These are phyloP conservation scores for Cantharis lateralis DNA, from an alignment of 2,888 invertebrate genomes.

Conservation along the genomic window DNA sequence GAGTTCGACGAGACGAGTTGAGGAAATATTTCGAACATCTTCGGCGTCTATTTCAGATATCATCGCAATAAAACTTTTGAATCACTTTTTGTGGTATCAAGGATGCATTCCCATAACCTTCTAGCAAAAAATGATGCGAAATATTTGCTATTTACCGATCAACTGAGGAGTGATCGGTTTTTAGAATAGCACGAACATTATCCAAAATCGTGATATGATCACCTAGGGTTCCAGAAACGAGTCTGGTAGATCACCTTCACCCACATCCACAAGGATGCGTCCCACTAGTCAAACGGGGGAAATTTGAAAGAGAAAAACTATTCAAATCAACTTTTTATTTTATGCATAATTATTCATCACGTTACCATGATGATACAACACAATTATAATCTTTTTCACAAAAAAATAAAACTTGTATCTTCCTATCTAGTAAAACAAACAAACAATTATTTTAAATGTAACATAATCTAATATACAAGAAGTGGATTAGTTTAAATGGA, in stretches of 20 bases:
- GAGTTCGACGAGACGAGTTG: conserved; percentile 58
- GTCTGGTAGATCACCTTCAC: conserved; percentile 24
- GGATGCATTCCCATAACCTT: conserved; percentile 46
- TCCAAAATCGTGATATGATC: conserved; percentile 10
- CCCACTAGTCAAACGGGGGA: conserved; percentile 7
- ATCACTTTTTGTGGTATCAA: conserved; percentile 47
- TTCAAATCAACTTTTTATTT: conserved; percentile 14
- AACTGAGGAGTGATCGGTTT: neutral
- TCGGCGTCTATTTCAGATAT: conserved; percentile 48
- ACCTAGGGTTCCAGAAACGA: conserved; percentile 9
- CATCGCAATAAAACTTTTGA: conserved; percentile 43
- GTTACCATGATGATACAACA: conserved; percentile 10
- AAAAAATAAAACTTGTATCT: neutral
- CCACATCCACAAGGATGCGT: conserved; percentile 30
- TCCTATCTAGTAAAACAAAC: neutral
- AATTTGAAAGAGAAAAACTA: conserved; percentile 13
- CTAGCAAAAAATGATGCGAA: conserved; percentile 11
- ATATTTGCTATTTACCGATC: conserved; percentile 4
- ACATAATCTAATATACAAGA: neutral
- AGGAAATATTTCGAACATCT: conserved; percentile 42
- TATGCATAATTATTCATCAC: conserved; percentile 17
- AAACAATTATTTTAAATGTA: neutral
- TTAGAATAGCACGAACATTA: conserved; percentile 2
- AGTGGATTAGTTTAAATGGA: neutral
- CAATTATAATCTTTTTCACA: neutral